phyloP scores from a whole-genome alignment of 2,797 vertebrate genomes.

The Sitta carolinensis region DNA sequence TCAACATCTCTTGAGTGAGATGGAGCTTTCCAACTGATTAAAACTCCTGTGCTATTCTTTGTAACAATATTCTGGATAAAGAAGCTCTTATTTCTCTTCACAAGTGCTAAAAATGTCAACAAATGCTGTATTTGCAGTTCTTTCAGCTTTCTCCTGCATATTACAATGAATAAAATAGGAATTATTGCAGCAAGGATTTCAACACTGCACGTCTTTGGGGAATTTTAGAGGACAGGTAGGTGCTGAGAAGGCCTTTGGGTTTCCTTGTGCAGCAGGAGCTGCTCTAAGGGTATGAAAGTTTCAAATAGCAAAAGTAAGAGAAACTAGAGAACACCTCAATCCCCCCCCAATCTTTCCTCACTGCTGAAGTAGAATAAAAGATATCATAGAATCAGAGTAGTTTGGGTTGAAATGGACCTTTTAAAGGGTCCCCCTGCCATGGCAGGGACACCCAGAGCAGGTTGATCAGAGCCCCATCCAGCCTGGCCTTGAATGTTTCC shows the following conservation, averaged over 20 bases:
- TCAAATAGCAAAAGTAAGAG: background rate
- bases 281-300: background rate
- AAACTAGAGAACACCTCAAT: background rate
- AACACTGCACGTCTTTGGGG: background rate
- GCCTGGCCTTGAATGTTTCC: background rate
- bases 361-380: background rate
- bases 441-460: background rate
- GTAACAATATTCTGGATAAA: slow-evolving; percentile 44
- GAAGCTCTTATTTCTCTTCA: slow-evolving; percentile 32
- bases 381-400: background rate
- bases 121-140: slow-evolving; percentile 16
- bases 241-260: background rate
- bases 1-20: slow-evolving; percentile 42
- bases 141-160: background rate
- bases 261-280: background rate
- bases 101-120: slow-evolving; percentile 21
- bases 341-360: background rate
- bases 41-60: slow-evolving; percentile 47
- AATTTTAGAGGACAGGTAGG: background rate
- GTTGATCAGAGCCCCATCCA: background rate
- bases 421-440: too few relatives aligned
- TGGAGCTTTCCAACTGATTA: slow-evolving; percentile 49
- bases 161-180: background rate
- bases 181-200: background rate
- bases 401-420: background rate